Evolutionary conservation across 2,888 invertebrate genomes (phyloP), one percentile per base, ranked within the genome.

Genomic region (Prenolepis imparis): DNA sequence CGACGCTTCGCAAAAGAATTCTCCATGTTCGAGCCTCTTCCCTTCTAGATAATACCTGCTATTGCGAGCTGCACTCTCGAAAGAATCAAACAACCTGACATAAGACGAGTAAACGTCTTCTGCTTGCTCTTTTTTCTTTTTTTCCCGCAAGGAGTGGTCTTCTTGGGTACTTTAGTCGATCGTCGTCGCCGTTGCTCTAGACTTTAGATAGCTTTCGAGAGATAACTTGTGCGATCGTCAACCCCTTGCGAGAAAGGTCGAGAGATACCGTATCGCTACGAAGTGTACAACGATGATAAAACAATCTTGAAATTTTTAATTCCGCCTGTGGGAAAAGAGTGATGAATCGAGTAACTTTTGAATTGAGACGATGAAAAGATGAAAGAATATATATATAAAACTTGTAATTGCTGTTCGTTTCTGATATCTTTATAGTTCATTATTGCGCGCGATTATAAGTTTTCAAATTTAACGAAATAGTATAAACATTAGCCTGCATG

Each of bases 221-320:
- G 84, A 87, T 88, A 81, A 44, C 81, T 82, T 64, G 41, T 44
- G 48, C 72, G 88, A 87, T 87, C 84, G 86, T 85, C 84, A 82
- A 44, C 59, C 61, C 84, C 59, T 18, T 18, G 75, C 75, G 77
- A 85, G 82, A 82, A 83, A 70, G 52, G 15, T 84, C 80, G 63
- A 78, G 77, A 85, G 85, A 85, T 73, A 15, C 11, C 32, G 21
- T 64, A 73, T 64, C 78, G 72, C 21, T 55, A 61, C 41, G 81
- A 64, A 86, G 80, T 74, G 57, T 21, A 18, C 52, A 82, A 57
- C 77, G 83, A 82, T 77, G 73, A 86, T 83, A 52, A 24, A 36
- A 12, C 63, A 39, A 64, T 84, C 82, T 64, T 64, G 67, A 82
- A 84, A 84, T 90, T 87, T 90, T 88, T 87, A 87, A 88, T 90